phyloP scores from a whole-genome alignment of 2,113 vertebrate genomes.

The Lophotis ruficrista region DNA sequence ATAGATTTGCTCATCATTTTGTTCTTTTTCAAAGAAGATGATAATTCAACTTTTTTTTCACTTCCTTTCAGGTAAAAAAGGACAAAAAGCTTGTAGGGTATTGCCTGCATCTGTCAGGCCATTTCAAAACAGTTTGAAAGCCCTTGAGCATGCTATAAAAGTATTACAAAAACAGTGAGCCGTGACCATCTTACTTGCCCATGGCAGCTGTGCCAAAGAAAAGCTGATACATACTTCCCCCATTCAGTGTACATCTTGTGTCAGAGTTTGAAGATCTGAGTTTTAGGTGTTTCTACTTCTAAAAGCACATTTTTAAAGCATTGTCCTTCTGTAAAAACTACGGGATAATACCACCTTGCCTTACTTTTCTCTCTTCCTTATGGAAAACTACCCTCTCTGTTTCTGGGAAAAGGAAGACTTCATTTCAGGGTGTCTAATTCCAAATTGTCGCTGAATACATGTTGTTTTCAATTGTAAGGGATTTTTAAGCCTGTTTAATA shows the following conservation, averaged over 20 bases:
- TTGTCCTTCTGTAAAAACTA: not conserved
- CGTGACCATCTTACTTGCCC: not conserved
- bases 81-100: not conserved
- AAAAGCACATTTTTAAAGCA: not conserved
- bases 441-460: not conserved
- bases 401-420: not conserved
- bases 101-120: not conserved
- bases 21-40: not conserved
- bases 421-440: not conserved
- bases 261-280: not conserved
- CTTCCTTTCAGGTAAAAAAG: not conserved
- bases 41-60: not conserved
- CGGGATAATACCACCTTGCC: not conserved
- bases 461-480: not conserved
- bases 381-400: not conserved
- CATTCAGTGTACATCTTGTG: not conserved
- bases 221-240: not conserved
- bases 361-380: not conserved
- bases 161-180: not conserved
- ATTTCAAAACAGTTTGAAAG: not conserved
- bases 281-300: not conserved
- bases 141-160: not conserved
- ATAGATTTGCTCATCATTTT: not conserved
- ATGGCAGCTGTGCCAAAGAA: not conserved
- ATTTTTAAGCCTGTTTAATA: not conserved